These are phyloP conservation scores for Myripristis jacobus DNA, from an alignment of 2,797 vertebrate genomes.

Conservation along the genomic window DNA sequence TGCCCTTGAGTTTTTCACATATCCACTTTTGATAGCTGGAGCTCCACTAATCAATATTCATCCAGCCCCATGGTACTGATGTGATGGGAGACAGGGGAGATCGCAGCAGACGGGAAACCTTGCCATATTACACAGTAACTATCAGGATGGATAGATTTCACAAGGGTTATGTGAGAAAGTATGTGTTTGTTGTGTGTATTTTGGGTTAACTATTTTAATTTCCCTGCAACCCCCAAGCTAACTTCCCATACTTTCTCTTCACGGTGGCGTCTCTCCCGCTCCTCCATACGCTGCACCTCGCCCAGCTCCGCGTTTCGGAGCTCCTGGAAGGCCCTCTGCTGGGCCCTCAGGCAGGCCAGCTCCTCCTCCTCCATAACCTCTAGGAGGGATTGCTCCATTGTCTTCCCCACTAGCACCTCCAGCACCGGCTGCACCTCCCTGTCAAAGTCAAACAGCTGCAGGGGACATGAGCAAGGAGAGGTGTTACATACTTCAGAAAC, in stretches of 20 bases:
- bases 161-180: too few relatives aligned
- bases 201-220: too few relatives aligned
- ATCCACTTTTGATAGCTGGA: too few relatives aligned
- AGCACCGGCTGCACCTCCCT: conserved; percentile 91
- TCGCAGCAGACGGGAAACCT: too few relatives aligned
- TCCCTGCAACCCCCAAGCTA: background rate
- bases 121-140: too few relatives aligned
- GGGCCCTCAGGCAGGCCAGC: conserved; percentile 83
- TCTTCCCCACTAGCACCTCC: conserved; percentile 93
- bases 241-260: conserved; percentile 85
- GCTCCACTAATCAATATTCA: too few relatives aligned
- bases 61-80: too few relatives aligned
- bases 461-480: conserved; percentile 9
- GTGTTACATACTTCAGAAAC: background rate
- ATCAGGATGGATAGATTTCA: too few relatives aligned
- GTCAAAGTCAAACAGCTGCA: conserved; percentile 95
- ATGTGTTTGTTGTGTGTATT: too few relatives aligned
- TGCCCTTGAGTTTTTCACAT: too few relatives aligned
- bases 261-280: conserved; percentile 87
- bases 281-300: conserved; percentile 91
- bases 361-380: conserved; percentile 97
- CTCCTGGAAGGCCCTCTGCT: conserved; percentile 84
- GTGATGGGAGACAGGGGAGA: too few relatives aligned
- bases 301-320: conserved; percentile 87
- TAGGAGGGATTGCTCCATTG: conserved; percentile 90